Evolutionary conservation across 2,113 vertebrate genomes (phyloP), one percentile per base, ranked within the genome.

Genomic region (Sceloporus tristichus): DNA sequence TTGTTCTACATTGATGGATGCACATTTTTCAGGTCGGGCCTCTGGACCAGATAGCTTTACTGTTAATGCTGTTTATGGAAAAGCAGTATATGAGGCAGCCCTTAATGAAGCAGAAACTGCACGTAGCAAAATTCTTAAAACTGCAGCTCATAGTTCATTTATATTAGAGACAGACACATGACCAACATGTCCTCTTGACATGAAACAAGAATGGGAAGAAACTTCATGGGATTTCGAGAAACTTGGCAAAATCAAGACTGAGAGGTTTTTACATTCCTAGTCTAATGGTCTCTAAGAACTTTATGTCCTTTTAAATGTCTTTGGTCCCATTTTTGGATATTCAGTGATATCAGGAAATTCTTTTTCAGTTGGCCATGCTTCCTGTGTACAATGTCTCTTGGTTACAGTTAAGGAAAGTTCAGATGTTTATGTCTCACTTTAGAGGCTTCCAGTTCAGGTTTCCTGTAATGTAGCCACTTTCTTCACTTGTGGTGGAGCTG

Each of bases 111-210:
- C 77, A 54, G 83, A 81, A 77, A 81, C 14, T 2, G 74, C 81
- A 88, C 73, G 10, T 84, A 84, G 80, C 80, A 78, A 84, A 53
- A 88, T 83, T 77, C 62, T 56, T 38, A 76, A 83, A 4, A 8
- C 14, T 78, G 59, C 23, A 83, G 9, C 54, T 27, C 53, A 56
- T 68, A 14, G n/a, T 38, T 0, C 5, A 29, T 84, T 68, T 54
- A 66, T 18, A 10, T 34, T 76, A 23, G 38, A n/a, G 56, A 65
- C 40, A 66, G 59, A 23, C 53, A 82, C 16, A 48, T 56, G 38
- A 38, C 19, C 23, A 10, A 29, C 42, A 5, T 65, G 40, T 0
- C 10, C n/a, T 78, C 19, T 66, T 53, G 62, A 79, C 40, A 16
- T 70, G 42, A 86, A 86, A 2, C 11, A 38, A 25, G 40, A 34